Percentiles rank a stretch among this genome's conserved stretches.
Conservation (phyloP, 2,797 vertebrate species). For the Molossus alvarezi region DNA sequence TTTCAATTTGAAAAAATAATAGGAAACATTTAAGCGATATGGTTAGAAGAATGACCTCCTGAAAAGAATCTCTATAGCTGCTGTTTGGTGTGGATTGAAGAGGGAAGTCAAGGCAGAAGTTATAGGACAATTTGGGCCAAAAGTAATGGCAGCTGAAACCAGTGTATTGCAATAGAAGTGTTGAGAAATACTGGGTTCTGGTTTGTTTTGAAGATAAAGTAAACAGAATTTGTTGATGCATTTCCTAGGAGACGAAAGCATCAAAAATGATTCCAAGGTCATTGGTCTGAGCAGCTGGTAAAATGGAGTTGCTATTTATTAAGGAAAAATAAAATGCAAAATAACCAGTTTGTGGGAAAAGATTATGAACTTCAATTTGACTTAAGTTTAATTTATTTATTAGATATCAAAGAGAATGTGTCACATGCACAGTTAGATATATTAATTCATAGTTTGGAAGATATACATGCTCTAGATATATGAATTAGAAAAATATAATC, state of each 20-base stretch:
- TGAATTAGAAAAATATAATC: background rate
- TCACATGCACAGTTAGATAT: background rate
- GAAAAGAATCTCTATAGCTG: background rate
- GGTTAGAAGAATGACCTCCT: background rate
- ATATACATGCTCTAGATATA: background rate
- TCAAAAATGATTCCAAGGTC: background rate
- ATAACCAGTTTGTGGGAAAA: background rate
- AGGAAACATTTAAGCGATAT: background rate
- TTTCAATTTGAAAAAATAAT: background rate
- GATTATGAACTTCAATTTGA: background rate
- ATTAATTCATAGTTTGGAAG: background rate
- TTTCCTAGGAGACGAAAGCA: background rate
- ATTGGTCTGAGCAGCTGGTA: background rate
- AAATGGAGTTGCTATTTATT: background rate
- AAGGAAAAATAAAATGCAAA: background rate
- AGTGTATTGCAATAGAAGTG: background rate
- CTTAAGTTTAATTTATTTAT: background rate
- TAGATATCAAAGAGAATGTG: background rate
- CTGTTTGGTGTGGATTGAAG: background rate
- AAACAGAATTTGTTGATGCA: background rate
- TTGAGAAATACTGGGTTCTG: background rate
- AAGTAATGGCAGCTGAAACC: background rate
- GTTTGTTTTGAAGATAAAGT: constrained; percentile 7
- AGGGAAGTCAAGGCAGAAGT: background rate
- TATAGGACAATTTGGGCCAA: background rate